Conservation (phyloP, 2,113 vertebrate species). For the Centrocercus urophasianus region DNA sequence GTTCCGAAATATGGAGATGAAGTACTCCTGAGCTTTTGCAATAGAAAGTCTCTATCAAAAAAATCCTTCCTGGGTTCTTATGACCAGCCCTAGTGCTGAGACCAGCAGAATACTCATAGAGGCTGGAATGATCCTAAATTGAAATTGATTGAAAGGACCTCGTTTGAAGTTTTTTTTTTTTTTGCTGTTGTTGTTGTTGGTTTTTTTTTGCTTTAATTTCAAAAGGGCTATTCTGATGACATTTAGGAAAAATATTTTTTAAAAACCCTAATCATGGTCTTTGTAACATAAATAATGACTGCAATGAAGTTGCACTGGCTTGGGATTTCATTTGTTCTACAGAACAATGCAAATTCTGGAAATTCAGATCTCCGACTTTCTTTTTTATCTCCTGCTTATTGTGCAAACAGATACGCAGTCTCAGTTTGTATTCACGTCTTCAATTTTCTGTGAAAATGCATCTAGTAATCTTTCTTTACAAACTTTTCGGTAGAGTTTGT, state of each 20-base stretch:
- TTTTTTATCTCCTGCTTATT: not conserved
- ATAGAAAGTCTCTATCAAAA: not conserved
- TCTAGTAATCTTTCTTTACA: not conserved
- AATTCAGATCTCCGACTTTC: not conserved
- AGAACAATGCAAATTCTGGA: not conserved
- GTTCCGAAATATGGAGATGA: not conserved
- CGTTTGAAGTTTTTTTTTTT: fast-evolving
- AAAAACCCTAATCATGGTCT: not conserved
- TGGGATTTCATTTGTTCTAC: not conserved
- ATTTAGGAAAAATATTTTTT: not conserved
- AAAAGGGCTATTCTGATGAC: not conserved
- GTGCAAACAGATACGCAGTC: not conserved
- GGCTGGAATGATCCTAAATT: not conserved
- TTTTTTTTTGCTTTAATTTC: not conserved
- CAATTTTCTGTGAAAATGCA: not conserved
- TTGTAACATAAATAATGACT: not conserved
- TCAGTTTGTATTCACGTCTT: not conserved
- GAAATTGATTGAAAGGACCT: not conserved
- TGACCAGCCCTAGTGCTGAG: not conserved
- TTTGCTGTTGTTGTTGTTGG: not conserved
- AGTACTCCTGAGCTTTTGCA: not conserved
- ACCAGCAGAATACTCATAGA: not conserved
- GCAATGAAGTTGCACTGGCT: not conserved
- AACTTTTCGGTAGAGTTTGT: not conserved
- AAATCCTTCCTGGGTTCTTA: not conserved